These are phyloP conservation scores for Erpetoichthys calabaricus DNA, from an alignment of 2,797 vertebrate genomes.

Conservation along the genomic window DNA sequence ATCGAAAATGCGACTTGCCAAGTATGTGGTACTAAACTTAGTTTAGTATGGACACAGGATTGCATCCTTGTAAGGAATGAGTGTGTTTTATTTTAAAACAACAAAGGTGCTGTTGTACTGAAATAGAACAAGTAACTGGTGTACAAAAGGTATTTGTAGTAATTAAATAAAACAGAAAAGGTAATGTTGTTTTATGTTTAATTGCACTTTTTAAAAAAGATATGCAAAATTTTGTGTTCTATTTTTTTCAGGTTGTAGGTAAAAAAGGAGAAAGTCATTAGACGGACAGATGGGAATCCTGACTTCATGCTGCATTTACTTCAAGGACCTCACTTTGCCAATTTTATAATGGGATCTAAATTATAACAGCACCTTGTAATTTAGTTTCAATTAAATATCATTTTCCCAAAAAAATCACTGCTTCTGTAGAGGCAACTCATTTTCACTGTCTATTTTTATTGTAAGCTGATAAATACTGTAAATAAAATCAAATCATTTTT, in stretches of 20 bases:
- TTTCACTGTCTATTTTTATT: constrained; percentile 56
- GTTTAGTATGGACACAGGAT: no score
- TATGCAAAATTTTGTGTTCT: constrained; percentile 11
- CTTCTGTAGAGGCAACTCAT: constrained; percentile 47
- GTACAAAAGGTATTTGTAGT: constrained; percentile 5
- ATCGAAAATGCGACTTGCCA: no score
- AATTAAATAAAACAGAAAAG: background rate
- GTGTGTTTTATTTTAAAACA: constrained; percentile 9
- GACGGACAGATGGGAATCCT: constrained; percentile 31
- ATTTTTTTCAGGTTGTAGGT: constrained; percentile 66
- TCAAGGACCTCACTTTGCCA: constrained; percentile 43
- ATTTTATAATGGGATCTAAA: constrained; percentile 41
- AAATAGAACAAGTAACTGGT: constrained; percentile 20
- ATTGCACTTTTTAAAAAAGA: no score
- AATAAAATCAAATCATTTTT: constrained; percentile 81
- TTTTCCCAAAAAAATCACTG: constrained; percentile 46
- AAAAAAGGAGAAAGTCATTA: constrained; percentile 95
- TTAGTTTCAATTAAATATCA: constrained; percentile 29
- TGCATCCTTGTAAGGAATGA: no score
- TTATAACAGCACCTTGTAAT: constrained; percentile 37
- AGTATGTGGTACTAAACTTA: no score
- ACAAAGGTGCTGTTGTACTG: constrained; percentile 9
- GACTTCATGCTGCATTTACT: constrained; percentile 31
- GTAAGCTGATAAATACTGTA: constrained; percentile 68
- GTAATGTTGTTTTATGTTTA: no score